These are phyloP conservation scores for Sphyrna mokarran DNA, from an alignment of 2,113 vertebrate species.

Conservation along the genomic window DNA sequence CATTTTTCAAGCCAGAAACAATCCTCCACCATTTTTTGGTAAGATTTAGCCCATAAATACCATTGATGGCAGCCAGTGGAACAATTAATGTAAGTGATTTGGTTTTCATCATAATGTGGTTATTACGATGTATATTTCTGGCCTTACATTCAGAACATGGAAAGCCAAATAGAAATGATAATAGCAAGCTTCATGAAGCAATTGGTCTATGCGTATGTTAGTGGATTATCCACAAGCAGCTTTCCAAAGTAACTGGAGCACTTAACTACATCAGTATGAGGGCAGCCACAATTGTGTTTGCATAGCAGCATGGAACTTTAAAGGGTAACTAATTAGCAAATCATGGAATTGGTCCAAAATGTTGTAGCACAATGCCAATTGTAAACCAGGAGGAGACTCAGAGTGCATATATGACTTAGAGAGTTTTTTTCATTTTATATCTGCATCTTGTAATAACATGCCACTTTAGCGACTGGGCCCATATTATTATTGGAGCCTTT, in stretches of 20 bases:
- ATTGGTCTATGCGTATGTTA: not conserved
- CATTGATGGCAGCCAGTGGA: not conserved
- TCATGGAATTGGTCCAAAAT: not conserved
- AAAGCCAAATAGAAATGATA: not conserved
- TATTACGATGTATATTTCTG: not conserved
- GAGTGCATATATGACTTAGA: not conserved
- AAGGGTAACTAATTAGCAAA: not conserved
- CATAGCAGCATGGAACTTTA: not conserved
- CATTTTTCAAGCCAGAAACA: too few species aligned
- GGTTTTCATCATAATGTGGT: not conserved
- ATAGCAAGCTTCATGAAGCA: not conserved
- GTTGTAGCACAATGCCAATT: not conserved
- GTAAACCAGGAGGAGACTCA: not conserved
- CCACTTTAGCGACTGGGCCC: not conserved
- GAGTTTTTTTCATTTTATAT: not conserved
- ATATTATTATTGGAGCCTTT: not conserved
- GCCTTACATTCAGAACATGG: not conserved
- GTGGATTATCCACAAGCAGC: not conserved
- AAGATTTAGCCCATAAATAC: not conserved
- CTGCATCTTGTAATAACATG: conserved; percentile 24
- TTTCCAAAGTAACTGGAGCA: not conserved
- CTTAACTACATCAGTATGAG: not conserved
- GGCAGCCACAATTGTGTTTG: not conserved
- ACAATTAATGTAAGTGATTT: not conserved
- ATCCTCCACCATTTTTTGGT: too few species aligned